Base-by-base conservation (phyloP, 2,888 invertebrate species). In the Ganaspis brasiliensis region DNA sequence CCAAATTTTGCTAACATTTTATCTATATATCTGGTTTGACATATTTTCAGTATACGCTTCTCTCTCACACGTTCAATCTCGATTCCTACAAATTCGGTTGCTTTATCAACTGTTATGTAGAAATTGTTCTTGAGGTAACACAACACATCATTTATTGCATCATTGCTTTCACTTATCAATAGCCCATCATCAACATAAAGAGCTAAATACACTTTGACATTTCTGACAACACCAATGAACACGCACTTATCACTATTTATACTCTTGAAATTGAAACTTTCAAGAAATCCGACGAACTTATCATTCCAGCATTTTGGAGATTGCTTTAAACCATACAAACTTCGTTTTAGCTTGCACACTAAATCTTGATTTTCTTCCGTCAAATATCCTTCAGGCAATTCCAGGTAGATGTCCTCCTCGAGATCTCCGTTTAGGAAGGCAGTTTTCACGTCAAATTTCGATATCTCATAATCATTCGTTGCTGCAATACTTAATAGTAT, bases 1-100 rank as follows among this genome's bases (percentile, higher is more conserved):
- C 49, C 19, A 71, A 79, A 74, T 40, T 63, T 55, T 55, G 24
- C n/a, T 12, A 79, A 19, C n/a, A 74, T 16, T 55, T 59, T 73
- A 2, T 74, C 67, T 52, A 79, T 70, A 56, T 79, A 76, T 6
- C 12, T n/a, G 0, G 70, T 10, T 52, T 76, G 76, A 10, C 57
- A 45, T 2, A 75, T 57, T 9, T 63, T 72, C 14, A 78, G 9
- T 0, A 14, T 16, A n/a, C 56, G 31, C 6, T 16, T 56, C 2
- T 16, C n/a, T 16, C 52, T 10, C 40, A 72, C 56, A 6, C 77
- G 37, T 16, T 35, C 37, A 40, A 77, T 77, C 31, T 72, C 16
- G 12, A 71, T 24, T 49, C 77, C 74, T 1, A 77, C 14, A 56
- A 56, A 77, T 12, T 73, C 55, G 12, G 19, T 19, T 0, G 59